phyloP scores from a whole-genome alignment of 1,140 invertebrate genomes.

The Eueides isabella region DNA sequence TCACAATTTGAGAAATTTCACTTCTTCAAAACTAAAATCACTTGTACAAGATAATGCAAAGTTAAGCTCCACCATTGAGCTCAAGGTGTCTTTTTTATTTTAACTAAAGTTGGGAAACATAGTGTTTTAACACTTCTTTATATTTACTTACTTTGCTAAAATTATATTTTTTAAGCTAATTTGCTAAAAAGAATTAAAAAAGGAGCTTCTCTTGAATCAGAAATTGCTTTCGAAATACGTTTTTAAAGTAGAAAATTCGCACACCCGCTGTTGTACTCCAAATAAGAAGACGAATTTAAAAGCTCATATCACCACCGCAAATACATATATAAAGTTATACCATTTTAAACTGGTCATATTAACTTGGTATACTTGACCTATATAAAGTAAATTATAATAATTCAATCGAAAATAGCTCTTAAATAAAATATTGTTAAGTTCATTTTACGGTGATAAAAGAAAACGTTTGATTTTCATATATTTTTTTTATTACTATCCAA shows the following conservation, averaged over 20 bases:
- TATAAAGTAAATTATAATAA: conserved; percentile 5
- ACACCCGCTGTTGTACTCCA: not conserved
- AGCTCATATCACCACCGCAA: conserved; percentile 24
- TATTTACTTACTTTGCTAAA: too few relatives aligned
- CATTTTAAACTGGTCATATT: conserved; percentile 41
- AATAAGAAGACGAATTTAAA: conserved; percentile 30
- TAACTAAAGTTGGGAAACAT: too few relatives aligned
- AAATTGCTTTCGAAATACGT: too few relatives aligned
- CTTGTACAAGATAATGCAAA: too few relatives aligned
- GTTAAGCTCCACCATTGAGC: too few relatives aligned
- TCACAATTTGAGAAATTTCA: too few relatives aligned
- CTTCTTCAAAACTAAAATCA: too few relatives aligned
- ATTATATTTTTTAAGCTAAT: too few relatives aligned
- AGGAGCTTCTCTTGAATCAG: not conserved
- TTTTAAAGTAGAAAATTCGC: not conserved
- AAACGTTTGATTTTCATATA: not conserved
- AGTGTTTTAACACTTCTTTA: too few relatives aligned
- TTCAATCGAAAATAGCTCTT: not conserved
- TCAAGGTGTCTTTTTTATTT: too few relatives aligned
- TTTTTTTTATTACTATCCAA: not conserved
- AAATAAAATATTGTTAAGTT: not conserved
- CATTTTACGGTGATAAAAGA: not conserved
- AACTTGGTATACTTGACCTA: conserved; percentile 35
- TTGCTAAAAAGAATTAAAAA: not conserved
- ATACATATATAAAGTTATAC: conserved; percentile 29